These are phyloP conservation scores for Galerucella calmariensis DNA, from an alignment of 2,888 invertebrate species.

Conservation along the genomic window DNA sequence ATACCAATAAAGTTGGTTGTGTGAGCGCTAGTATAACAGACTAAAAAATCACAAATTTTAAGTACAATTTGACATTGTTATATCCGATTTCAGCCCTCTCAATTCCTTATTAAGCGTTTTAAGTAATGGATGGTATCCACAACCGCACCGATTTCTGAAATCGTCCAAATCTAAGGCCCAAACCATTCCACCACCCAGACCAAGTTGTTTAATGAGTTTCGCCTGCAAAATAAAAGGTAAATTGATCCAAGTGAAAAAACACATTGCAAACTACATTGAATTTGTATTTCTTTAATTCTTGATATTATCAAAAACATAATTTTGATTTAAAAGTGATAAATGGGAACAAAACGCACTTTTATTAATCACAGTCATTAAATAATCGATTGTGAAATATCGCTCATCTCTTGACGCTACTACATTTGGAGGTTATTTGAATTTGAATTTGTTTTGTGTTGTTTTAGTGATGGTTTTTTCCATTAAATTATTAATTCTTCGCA, in stretches of 20 bases:
- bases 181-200: conserved; percentile 79
- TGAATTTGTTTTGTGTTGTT: too few species aligned
- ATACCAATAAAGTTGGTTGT: not conserved
- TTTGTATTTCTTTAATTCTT: not conserved
- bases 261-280: not conserved
- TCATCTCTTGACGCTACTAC: too few species aligned
- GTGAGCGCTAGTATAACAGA: not conserved
- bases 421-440: too few species aligned
- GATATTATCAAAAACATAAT: too few species aligned
- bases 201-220: conserved; percentile 69
- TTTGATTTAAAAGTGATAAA: too few species aligned
- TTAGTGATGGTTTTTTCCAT: too few species aligned
- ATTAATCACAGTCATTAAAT: too few species aligned
- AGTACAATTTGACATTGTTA: conserved; percentile 52
- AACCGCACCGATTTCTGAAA: conserved; percentile 75
- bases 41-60: conserved; percentile 33
- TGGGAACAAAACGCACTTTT: too few species aligned
- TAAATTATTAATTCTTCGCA: too few species aligned
- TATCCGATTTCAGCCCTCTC: conserved; percentile 60
- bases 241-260: not conserved
- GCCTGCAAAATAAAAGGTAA: conserved; percentile 61
- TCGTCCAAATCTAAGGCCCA: conserved; percentile 86
- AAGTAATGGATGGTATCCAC: conserved; percentile 76
- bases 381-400: too few species aligned
- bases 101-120: conserved; percentile 73